Base-by-base conservation (phyloP, 2,113 vertebrate species). In the Aptenodytes forsteri region DNA sequence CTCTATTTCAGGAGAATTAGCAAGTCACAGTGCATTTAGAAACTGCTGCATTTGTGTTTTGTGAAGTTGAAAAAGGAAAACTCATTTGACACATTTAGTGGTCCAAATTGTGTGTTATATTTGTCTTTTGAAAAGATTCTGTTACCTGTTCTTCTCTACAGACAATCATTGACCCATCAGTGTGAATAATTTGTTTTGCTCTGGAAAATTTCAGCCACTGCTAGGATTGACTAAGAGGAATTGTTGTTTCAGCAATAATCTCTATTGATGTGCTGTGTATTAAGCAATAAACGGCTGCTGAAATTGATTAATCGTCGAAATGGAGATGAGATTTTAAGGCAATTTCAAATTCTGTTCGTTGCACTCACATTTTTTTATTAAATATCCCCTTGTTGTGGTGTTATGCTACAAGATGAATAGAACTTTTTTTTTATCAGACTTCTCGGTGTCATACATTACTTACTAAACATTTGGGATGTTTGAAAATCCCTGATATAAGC, bases 221-320 rank as follows among this genome's bases (percentile, higher is more conserved):
- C 34, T 83, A 70, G 71, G 62, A 90, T 2, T 91, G 96, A 95
- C 94, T 91, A 95, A 95, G 91, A 97, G 64, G 52, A 95, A 95
- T 92, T 96, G 80, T 97, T 95, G 89, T 94, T 96, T 96, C 95
- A 94, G 93, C 94, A 91, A 91, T 96, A 96, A 96, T 95, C 70
- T 96, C 94, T 73, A 93, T 90, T 80, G 78, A 94, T 96, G 67
- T 91, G 70, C 49, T 73, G 66, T 66, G 70, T 80, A 91, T 96
- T 94, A 94, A 96, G 93, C 87, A 96, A 91, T 93, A 93, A 97
- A 52, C 0, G 0, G 66, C 62, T 96, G 81, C 73, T 90, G 87
- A 92, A 95, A 96, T 95, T 96, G 95, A 96, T 96, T 95, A 96
- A 93, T 95, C 3, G 0, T 95, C 7, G 0, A 96, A 89, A 66